Evolutionary conservation across 2,113 vertebrate genomes (phyloP).

Genomic region (Melanocharis versteri): DNA sequence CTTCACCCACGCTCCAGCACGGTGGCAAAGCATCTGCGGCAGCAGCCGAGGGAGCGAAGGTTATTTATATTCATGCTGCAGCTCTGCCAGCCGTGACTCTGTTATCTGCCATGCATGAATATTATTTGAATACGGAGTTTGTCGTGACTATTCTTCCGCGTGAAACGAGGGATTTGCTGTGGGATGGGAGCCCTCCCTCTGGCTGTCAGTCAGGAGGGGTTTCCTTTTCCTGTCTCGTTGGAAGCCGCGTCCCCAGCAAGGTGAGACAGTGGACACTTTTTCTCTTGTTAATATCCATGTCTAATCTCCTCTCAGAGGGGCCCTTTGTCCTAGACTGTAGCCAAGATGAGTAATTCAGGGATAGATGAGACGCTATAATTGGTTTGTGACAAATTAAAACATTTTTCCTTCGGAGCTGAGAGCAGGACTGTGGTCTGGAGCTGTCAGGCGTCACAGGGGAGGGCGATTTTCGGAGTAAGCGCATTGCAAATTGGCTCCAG

Average conservation of each 20-base stretch:
- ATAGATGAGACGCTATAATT: constrained; percentile 70
- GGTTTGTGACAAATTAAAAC: constrained; percentile 71
- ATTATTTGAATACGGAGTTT: constrained; percentile 48
- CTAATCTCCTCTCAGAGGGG: constrained; percentile 69
- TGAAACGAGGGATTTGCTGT: constrained; percentile 54
- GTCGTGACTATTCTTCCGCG: constrained; percentile 48
- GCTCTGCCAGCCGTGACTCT: constrained; percentile 56
- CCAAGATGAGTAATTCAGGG: constrained; percentile 70
- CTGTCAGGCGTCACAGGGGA: constrained; percentile 59
- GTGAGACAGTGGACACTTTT: constrained; percentile 69
- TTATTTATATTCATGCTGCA: constrained; percentile 46
- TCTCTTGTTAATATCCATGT: constrained; percentile 70
- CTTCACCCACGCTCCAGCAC: background rate
- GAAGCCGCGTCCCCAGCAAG: constrained; percentile 51
- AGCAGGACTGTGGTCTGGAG: constrained; percentile 68
- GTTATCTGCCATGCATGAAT: constrained; percentile 53
- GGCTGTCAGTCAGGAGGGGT: constrained; percentile 55
- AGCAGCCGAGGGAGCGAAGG: background rate
- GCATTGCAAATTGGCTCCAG: constrained; percentile 58
- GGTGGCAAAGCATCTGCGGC: background rate
- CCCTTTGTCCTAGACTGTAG: constrained; percentile 67
- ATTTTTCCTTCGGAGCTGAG: constrained; percentile 59
- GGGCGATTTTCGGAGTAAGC: constrained; percentile 40
- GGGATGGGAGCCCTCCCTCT: constrained; percentile 56
- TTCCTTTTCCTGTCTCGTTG: constrained; percentile 62